A percentile compares a stretch with the other conserved stretches of the same genome.
These are phyloP conservation scores for Acrocera orbiculus DNA, from an alignment of 2,888 invertebrate genomes.

Conservation along the genomic window DNA sequence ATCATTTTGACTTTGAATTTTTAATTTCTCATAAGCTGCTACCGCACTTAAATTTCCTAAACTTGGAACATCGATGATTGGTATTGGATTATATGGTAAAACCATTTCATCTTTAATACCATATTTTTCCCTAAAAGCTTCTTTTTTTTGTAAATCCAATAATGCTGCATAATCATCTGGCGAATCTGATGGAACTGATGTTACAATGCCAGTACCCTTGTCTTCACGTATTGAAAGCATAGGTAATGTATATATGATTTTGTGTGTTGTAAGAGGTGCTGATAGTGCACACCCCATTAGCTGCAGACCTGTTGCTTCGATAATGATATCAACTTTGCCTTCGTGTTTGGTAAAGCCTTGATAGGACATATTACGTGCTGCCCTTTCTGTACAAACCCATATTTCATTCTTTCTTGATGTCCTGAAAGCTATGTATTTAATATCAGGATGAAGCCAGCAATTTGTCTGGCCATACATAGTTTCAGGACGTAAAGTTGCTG, in stretches of 20 bases:
- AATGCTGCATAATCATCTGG: constrained; percentile 97
- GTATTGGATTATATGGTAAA: constrained; percentile 47
- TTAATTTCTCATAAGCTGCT: constrained; percentile 65
- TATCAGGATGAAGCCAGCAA: constrained; percentile 94
- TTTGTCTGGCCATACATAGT: constrained; percentile 99
- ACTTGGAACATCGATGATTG: constrained; percentile 84
- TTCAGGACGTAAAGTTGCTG: constrained; percentile 95
- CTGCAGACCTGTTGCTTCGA: constrained; percentile 51
- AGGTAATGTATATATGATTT: constrained; percentile 78
- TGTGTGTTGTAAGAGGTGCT: constrained; percentile 71
- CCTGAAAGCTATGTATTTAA: constrained; percentile 77
- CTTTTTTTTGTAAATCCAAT: constrained; percentile 86
- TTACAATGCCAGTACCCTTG: constrained; percentile 96
- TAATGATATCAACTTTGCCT: constrained; percentile 55
- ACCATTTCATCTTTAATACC: constrained; percentile 47
- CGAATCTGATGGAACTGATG: constrained; percentile 95
- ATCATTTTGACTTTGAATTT: constrained; percentile 97
- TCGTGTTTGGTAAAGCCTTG: constrained; percentile 75
- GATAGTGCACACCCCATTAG: constrained; percentile 69
- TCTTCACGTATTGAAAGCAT: constrained; percentile 97
- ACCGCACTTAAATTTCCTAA: constrained; percentile 76
- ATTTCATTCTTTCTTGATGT: constrained; percentile 51
- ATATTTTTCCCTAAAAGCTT: constrained; percentile 82
- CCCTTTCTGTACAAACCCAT: constrained; percentile 70
- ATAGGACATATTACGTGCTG: constrained; percentile 90